Evolutionary conservation across 2,888 invertebrate species (phyloP).

Genomic region (Tachina grossa): DNA sequence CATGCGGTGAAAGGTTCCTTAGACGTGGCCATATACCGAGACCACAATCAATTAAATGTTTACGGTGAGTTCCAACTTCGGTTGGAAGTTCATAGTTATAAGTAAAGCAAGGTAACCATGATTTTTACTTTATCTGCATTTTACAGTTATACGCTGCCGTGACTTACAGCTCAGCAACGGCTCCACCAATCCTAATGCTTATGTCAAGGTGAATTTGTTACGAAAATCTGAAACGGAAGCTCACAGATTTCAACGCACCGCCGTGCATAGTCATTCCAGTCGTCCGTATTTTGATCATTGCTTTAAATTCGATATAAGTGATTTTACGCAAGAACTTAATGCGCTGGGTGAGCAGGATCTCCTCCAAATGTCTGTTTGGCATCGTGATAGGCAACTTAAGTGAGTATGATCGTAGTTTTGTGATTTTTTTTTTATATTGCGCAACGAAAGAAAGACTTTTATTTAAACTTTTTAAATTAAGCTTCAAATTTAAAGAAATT

Average conservation of each 20-base stretch:
- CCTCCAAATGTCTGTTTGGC: constrained; percentile 92
- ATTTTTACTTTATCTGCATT: constrained; percentile 66
- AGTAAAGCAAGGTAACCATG: not conserved
- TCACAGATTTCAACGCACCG: constrained; percentile 89
- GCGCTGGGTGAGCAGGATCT: constrained; percentile 78
- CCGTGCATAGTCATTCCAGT: constrained; percentile 90
- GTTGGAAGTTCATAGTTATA: not conserved
- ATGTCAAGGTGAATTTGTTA: constrained; percentile 87
- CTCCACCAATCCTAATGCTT: constrained; percentile 87
- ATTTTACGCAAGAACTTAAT: constrained; percentile 27
- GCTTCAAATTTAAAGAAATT: too few species aligned
- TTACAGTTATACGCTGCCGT: constrained; percentile 90
- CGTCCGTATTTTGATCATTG: constrained; percentile 92
- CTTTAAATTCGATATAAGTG: constrained; percentile 85
- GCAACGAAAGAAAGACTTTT: not conserved
- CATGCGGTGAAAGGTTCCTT: constrained; percentile 85
- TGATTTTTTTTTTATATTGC: not conserved
- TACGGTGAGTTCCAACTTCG: constrained; percentile 85
- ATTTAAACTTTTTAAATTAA: too few species aligned
- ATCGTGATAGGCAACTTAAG: constrained; percentile 92
- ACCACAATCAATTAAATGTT: constrained; percentile 86
- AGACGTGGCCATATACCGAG: constrained; percentile 86
- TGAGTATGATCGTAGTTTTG: constrained; percentile 83
- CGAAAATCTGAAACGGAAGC: constrained; percentile 70
- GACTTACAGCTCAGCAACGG: constrained; percentile 88